phyloP scores from a whole-genome alignment of 2,888 invertebrate species.

The Cheilosia scutellata region DNA sequence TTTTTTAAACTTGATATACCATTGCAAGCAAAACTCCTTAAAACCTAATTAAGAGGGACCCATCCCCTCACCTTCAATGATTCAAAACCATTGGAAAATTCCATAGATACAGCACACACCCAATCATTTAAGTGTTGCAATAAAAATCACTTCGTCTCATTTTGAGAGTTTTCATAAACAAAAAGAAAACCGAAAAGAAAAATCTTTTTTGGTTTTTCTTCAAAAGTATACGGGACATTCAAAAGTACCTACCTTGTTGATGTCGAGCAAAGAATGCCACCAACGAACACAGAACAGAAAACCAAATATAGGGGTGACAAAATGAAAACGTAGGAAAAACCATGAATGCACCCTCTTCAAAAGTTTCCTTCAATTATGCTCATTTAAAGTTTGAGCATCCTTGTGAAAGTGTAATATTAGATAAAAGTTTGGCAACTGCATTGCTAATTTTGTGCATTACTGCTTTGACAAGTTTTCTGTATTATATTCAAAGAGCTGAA shows the following conservation, averaged over 20 bases:
- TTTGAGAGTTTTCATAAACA: too few relatives aligned
- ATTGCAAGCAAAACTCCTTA: too few relatives aligned
- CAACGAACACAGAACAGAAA: background rate
- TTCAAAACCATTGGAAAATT: too few relatives aligned
- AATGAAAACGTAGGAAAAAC: slow-evolving; percentile 10
- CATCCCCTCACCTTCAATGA: too few relatives aligned
- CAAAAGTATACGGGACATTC: background rate
- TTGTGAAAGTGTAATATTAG: slow-evolving; percentile 71
- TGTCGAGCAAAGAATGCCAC: slow-evolving; percentile 17
- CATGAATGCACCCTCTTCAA: slow-evolving; percentile 60
- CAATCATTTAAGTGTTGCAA: too few relatives aligned
- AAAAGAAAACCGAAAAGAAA: too few relatives aligned
- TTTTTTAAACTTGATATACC: too few relatives aligned
- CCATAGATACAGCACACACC: too few relatives aligned
- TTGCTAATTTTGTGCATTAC: slow-evolving; percentile 73
- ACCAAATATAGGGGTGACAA: background rate
- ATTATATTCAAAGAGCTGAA: slow-evolving; percentile 42
- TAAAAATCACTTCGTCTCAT: too few relatives aligned
- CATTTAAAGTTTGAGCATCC: slow-evolving; percentile 73
- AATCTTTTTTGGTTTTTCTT: background rate
- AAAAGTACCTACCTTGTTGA: slow-evolving; percentile 29
- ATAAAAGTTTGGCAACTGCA: slow-evolving; percentile 70
- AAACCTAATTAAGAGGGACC: too few relatives aligned
- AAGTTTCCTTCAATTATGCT: slow-evolving; percentile 73
- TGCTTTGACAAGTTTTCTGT: slow-evolving; percentile 64